These are phyloP conservation scores for Steinernema feltiae DNA, from an alignment of 1,140 invertebrate species.

Conservation along the genomic window DNA sequence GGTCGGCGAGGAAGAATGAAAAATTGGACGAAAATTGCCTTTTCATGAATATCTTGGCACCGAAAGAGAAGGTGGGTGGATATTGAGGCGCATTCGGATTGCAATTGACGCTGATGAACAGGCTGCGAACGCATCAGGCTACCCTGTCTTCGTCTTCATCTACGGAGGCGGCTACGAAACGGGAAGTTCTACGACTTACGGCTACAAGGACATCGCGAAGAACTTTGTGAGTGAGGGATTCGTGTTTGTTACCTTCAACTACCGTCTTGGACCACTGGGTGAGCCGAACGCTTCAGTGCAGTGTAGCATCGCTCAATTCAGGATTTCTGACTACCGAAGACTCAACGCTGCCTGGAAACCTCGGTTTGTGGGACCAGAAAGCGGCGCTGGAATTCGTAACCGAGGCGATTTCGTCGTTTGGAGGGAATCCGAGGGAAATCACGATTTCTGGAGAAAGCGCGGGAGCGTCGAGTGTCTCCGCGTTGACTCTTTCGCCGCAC, in stretches of 20 bases:
- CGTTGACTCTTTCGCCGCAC: slow-evolving; percentile 73
- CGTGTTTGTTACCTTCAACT: neutral
- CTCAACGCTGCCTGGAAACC: slow-evolving; percentile 58
- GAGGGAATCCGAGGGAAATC: slow-evolving; percentile 60
- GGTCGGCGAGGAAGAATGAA: neutral
- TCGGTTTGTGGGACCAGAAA: slow-evolving; percentile 73
- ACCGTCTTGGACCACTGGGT: neutral
- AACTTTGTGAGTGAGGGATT: slow-evolving; percentile 1
- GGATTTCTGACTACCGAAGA: slow-evolving; percentile 58
- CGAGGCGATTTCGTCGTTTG: slow-evolving; percentile 49
- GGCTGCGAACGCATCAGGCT: neutral
- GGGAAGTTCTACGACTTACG: neutral
- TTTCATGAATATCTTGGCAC: neutral
- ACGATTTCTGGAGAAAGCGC: slow-evolving; percentile 64
- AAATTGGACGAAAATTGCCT: neutral
- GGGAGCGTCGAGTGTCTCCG: slow-evolving; percentile 72
- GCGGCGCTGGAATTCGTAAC: slow-evolving; percentile 66
- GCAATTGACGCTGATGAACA: neutral
- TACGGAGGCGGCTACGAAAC: slow-evolving; percentile 6
- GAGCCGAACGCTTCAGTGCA: neutral
- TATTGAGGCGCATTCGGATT: neutral
- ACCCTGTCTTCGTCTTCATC: neutral
- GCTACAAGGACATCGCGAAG: neutral
- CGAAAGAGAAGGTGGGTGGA: neutral
- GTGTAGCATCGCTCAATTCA: neutral